Evolutionary conservation across 2,113 vertebrate genomes (phyloP).

Genomic region (Centropus unirufus): DNA sequence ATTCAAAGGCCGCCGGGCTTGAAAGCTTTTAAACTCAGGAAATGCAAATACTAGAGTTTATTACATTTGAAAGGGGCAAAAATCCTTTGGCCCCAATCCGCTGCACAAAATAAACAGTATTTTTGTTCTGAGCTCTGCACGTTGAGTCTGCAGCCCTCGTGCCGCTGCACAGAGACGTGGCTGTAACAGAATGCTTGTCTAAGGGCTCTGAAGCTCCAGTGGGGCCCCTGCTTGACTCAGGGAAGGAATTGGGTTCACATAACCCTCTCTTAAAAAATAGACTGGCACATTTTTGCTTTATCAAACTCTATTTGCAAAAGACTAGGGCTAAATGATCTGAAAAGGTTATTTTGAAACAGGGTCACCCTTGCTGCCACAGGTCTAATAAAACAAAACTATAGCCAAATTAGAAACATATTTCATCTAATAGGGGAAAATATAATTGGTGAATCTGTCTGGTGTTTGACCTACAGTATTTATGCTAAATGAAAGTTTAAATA

Average conservation of each 20-base stretch:
- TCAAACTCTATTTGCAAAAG: constrained; percentile 30
- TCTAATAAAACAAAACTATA: constrained; percentile 78
- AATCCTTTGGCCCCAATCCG: neutral
- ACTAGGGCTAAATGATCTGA: constrained; percentile 37
- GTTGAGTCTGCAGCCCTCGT: rapidly evolving
- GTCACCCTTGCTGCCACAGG: constrained; percentile 65
- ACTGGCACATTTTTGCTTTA: constrained; percentile 43
- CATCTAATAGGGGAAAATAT: constrained; percentile 72
- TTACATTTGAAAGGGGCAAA: constrained; percentile 14
- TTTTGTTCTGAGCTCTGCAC: neutral
- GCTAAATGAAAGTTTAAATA: constrained; percentile 70
- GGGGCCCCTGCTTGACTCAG: constrained; percentile 23
- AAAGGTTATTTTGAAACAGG: constrained; percentile 59
- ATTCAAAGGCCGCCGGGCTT: neutral
- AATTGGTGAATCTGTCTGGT: constrained; percentile 76
- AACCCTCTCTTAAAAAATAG: constrained; percentile 39
- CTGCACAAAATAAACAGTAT: neutral
- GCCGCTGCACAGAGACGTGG: neutral
- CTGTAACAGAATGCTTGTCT: neutral
- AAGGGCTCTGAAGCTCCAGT: neutral
- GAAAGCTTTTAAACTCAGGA: neutral
- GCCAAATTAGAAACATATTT: constrained; percentile 80
- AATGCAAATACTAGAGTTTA: neutral
- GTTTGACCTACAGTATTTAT: constrained; percentile 75
- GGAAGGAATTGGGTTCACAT: constrained; percentile 56